phyloP scores from a whole-genome alignment of 1,140 invertebrate genomes.

The Orius laevigatus region DNA sequence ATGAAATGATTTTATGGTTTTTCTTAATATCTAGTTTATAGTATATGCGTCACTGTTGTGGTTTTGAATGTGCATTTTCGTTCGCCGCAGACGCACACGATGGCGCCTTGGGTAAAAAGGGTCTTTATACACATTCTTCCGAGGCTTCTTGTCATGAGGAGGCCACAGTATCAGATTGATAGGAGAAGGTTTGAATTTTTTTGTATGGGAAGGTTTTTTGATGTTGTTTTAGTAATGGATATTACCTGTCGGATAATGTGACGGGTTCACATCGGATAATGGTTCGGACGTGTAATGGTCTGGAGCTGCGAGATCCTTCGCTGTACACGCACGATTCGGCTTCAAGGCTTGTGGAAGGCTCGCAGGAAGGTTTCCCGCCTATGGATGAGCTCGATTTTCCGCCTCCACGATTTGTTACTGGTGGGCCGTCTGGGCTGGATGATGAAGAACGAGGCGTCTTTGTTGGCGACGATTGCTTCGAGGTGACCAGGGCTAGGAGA shows the following conservation, averaged over 20 bases:
- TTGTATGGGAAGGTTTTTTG: not conserved
- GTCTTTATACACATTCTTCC: constrained; percentile 86
- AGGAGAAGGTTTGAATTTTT: constrained; percentile 37
- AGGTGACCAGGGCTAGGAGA: not conserved
- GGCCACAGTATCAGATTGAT: constrained; percentile 66
- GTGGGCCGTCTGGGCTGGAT: constrained; percentile 21
- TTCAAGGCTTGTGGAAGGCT: constrained; percentile 31
- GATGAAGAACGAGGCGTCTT: not conserved
- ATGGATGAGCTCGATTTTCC: constrained; percentile 32
- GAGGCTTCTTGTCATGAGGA: constrained; percentile 60
- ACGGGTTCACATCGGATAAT: constrained; percentile 39
- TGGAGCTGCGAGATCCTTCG: constrained; percentile 49
- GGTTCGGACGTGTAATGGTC: constrained; percentile 63
- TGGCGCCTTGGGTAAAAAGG: constrained; percentile 84
- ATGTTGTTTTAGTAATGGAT: constrained; percentile 1
- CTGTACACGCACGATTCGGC: constrained; percentile 32
- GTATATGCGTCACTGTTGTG: constrained; percentile 94
- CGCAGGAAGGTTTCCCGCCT: constrained; percentile 33
- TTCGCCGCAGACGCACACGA: constrained; percentile 84
- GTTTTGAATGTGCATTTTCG: constrained; percentile 94
- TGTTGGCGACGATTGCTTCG: not conserved
- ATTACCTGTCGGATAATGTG: constrained; percentile 18
- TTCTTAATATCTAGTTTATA: constrained; percentile 26
- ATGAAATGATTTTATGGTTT: constrained; percentile 10
- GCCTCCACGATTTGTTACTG: constrained; percentile 19